Conservation (phyloP, 2,888 invertebrate species). For the Blastobasis lacticolella region DNA sequence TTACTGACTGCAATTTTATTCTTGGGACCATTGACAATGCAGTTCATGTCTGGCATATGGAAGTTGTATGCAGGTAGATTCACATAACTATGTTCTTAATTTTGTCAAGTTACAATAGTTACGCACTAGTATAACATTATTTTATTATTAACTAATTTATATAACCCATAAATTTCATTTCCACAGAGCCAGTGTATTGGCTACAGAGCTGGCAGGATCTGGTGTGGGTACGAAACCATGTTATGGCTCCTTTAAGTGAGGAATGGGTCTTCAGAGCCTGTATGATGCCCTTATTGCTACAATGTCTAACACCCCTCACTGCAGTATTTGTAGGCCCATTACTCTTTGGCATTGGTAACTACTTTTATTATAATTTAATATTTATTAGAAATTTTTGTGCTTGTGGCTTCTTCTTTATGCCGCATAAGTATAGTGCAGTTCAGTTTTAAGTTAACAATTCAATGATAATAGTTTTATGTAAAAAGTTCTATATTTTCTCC, state of each 20-base stretch:
- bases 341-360: slow-evolving; percentile 90
- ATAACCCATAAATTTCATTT: background rate
- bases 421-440: background rate
- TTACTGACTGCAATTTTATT: slow-evolving; percentile 86
- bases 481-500: too few relatives aligned
- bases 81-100: background rate
- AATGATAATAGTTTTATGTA: too few relatives aligned
- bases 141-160: background rate
- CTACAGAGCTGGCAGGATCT: slow-evolving; percentile 80
- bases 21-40: slow-evolving; percentile 87
- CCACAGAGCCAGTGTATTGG: slow-evolving; percentile 82
- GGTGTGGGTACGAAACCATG: slow-evolving; percentile 90
- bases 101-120: too few relatives aligned
- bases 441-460: slow-evolving; percentile 25
- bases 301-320: slow-evolving; percentile 82
- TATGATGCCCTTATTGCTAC: slow-evolving; percentile 92
- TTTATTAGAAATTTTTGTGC: background rate
- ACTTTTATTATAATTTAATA: background rate
- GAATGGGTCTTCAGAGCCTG: slow-evolving; percentile 97
- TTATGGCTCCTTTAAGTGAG: slow-evolving; percentile 94
- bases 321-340: slow-evolving; percentile 90
- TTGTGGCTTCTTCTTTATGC: too few relatives aligned
- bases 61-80: slow-evolving; percentile 78
- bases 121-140: too few relatives aligned
- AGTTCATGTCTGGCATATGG: slow-evolving; percentile 79